Percentiles rank a stretch among this genome's conserved stretches.
Evolutionary conservation across 2,113 vertebrate genomes (phyloP).

Genomic region (Passer domesticus): DNA sequence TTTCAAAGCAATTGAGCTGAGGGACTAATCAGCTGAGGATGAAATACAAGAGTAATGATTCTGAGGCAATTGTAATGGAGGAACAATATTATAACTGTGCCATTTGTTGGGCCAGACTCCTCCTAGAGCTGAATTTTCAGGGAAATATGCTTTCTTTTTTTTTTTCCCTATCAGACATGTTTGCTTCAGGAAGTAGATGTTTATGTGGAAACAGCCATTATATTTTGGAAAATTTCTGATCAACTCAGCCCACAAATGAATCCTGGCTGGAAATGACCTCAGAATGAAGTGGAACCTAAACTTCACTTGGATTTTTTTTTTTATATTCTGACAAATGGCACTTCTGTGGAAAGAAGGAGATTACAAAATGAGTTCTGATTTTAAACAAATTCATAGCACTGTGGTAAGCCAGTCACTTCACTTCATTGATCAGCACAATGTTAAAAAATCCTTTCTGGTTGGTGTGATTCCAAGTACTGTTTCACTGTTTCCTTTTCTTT

Average conservation of each 20-base stretch:
- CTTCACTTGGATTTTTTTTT: neutral
- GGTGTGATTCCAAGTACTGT: neutral
- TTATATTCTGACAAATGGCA: neutral
- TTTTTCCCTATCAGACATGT: neutral
- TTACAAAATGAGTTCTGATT: neutral
- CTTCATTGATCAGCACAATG: neutral
- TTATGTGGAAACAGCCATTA: neutral
- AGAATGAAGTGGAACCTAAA: neutral
- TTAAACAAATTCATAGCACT: neutral
- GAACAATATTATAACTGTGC: neutral
- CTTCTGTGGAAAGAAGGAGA: neutral
- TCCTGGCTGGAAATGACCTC: neutral
- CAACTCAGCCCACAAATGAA: neutral
- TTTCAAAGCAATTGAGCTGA: constrained; percentile 38
- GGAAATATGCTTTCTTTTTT: neutral
- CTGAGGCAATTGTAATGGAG: constrained; percentile 13
- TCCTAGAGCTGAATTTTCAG: constrained; percentile 6
- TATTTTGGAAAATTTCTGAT: neutral
- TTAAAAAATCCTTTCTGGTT: neutral
- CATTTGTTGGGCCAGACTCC: neutral
- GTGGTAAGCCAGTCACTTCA: neutral
- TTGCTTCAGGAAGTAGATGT: neutral
- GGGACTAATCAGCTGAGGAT: constrained; percentile 39
- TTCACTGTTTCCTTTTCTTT: neutral
- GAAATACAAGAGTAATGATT: constrained; percentile 45